Percentiles rank a stretch among this genome's conserved stretches.
These are phyloP conservation scores for Rhegmatorhina hoffmannsi DNA, from an alignment of 2,113 vertebrate genomes.

Conservation along the genomic window DNA sequence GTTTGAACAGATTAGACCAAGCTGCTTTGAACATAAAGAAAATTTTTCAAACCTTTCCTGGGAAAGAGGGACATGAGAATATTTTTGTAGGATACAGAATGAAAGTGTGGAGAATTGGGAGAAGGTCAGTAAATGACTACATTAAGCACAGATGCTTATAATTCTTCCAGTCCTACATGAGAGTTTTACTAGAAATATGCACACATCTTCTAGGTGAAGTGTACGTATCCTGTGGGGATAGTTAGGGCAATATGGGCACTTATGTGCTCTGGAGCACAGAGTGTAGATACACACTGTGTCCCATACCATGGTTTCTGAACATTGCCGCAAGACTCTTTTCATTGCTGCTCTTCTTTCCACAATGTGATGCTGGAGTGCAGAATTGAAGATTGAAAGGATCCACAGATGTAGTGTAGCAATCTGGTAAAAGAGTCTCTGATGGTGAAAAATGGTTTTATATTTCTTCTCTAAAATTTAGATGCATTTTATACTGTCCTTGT, in stretches of 20 bases:
- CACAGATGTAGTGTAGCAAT: background rate
- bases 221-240: background rate
- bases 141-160: background rate
- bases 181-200: background rate
- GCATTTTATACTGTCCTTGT: background rate
- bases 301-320: background rate
- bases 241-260: no score
- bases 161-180: background rate
- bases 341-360: background rate
- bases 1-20: background rate
- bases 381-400: background rate
- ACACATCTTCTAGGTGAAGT: background rate
- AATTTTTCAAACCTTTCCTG: background rate
- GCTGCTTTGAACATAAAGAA: background rate
- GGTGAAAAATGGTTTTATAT: background rate
- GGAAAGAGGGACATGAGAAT: background rate
- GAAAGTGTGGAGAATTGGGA: background rate
- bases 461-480: background rate
- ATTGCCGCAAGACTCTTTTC: background rate
- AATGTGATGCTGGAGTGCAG: background rate
- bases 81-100: background rate
- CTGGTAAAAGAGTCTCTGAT: background rate
- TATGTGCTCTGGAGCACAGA: background rate
- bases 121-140: background rate
- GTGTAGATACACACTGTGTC: fast-evolving